phyloP scores from a whole-genome alignment of 2,797 vertebrate genomes.

The Bryconaethiops microstoma region DNA sequence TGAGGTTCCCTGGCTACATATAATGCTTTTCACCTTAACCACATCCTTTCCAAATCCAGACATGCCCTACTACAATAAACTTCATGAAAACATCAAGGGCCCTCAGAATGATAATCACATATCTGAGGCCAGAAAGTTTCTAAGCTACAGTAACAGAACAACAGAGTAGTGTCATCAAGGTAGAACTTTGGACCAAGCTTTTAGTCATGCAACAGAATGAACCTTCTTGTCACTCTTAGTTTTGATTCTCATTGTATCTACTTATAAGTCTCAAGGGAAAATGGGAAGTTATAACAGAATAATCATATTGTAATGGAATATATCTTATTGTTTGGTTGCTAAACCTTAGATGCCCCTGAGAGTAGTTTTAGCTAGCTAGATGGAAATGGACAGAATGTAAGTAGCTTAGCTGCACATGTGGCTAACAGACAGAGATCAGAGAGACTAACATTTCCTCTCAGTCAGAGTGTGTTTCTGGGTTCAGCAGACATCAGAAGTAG shows the following conservation, averaged over 20 bases:
- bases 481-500: constrained; percentile 55
- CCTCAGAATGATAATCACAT: neutral
- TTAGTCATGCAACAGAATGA: no score
- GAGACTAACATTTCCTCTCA: constrained; percentile 35
- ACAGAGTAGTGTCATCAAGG: no score
- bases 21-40: constrained; percentile 1
- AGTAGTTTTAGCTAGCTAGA: neutral
- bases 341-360: neutral
- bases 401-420: constrained; percentile 60
- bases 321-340: no score
- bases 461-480: constrained; percentile 58
- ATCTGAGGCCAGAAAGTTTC: neutral
- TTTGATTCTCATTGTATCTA: no score
- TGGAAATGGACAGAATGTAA: constrained; percentile 2
- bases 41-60: constrained; percentile 28
- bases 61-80: constrained; percentile 59
- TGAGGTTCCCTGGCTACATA: neutral
- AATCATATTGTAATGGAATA: no score
- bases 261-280: no score
- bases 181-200: no score
- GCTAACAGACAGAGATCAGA: constrained; percentile 62
- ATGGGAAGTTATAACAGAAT: no score
- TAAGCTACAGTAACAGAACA: neutral
- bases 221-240: no score
- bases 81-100: constrained; percentile 16